Base-by-base conservation (phyloP, 2,888 invertebrate genomes). In the Tipula confusa region DNA sequence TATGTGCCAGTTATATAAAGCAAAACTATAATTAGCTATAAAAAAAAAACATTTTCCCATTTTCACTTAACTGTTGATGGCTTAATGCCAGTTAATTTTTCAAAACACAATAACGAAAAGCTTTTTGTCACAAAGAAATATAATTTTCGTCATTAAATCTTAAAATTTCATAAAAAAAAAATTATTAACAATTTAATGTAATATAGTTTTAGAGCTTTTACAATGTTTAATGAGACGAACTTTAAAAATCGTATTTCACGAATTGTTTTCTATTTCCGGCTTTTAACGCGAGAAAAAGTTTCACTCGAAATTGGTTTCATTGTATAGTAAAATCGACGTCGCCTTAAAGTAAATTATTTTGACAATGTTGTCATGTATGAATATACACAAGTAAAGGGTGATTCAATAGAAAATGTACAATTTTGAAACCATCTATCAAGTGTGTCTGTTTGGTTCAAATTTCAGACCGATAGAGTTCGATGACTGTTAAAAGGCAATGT, bases 171-270 rank as follows among this genome's bases (percentile, higher is more conserved):
- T n/a, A n/a, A n/a, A n/a, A n/a, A 24, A 7, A 24, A 64, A 64
- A 64, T 24, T 64, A 64, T 64, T 64, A 64, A 9, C 64, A 64
- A 64, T 64, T 64, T 64, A 64, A 24, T 64, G 11, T 64, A 64
- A 64, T 43, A 64, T 64, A 64, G 64, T 64, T 64, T 64, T 64
- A 64, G 24, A 64, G 64, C 18, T 64, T 64, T 64, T 64, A 64
- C 9, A 64, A 9, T 64, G 64, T 64, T 64, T 64, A 64, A 64
- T 64, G 64, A 64, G 64, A 9, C 64, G 64, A 64, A 64, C 64
- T 64, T 18, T 24, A 24, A 24, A 64, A 64, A 64, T 64, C 9
- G 24, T 64, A 24, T 43, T 15, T 64, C 64, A 1, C 6, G 9
- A 64, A 64, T 13, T 64, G 38, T 24, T 43, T 64, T 64, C 64